These are phyloP conservation scores for Acromyrmex echinatior DNA, from an alignment of 1,140 invertebrate genomes.

Conservation along the genomic window DNA sequence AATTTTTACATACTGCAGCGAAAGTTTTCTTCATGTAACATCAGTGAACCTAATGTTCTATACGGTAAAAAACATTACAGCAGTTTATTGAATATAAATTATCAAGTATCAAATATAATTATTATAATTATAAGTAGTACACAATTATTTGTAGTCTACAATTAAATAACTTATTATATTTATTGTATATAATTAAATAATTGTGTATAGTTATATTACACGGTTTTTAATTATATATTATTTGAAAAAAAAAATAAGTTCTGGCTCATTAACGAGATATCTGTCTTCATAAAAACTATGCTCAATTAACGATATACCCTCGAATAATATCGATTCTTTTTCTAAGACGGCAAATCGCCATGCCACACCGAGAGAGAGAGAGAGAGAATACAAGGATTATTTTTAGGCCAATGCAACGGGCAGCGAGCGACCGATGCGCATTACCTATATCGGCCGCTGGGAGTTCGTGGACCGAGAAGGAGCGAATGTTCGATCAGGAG, in stretches of 20 bases:
- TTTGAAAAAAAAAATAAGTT: background rate
- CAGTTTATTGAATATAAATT: background rate
- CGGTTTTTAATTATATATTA: too few species aligned
- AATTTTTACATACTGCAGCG: too few species aligned
- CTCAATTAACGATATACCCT: background rate
- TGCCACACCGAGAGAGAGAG: background rate
- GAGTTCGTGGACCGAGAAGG: constrained; percentile 56
- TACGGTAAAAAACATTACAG: background rate
- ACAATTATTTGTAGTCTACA: too few species aligned
- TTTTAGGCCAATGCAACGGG: constrained; percentile 57
- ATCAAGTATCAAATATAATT: background rate
- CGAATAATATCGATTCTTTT: constrained; percentile 13
- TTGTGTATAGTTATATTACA: too few species aligned
- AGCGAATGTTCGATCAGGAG: constrained; percentile 48
- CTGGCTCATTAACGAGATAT: background rate
- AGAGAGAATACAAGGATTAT: constrained; percentile 31
- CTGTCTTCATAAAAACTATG: background rate
- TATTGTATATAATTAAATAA: too few species aligned
- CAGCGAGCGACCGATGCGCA: constrained; percentile 13
- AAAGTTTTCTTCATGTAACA: too few species aligned
- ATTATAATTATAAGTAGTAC: background rate
- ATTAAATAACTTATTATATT: too few species aligned
- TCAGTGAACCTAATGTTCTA: background rate
- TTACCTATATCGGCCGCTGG: constrained; percentile 26
- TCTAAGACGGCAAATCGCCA: background rate